Evolutionary conservation across 2,113 vertebrate species (phyloP), one percentile per base, ranked within the genome.

Genomic region (Siphamia tubifer): DNA sequence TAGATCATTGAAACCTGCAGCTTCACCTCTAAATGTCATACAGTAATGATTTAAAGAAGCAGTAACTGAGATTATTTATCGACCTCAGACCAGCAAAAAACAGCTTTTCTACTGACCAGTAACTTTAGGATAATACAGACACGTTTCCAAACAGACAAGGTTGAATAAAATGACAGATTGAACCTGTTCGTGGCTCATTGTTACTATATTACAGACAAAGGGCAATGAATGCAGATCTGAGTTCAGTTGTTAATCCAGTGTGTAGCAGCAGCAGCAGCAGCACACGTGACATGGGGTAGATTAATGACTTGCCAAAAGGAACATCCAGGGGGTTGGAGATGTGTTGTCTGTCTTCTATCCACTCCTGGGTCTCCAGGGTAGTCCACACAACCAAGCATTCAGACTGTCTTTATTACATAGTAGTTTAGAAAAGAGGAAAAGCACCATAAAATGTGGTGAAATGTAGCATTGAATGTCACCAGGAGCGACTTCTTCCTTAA

Each of bases 261-360:
- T 35, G 23, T 34, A 75, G 48, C 61, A 38, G 67, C 78, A 45
- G 68, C 63, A n/a, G n/a, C n/a, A n/a, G n/a, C n/a, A n/a, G n/a
- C n/a, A 11, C 49, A 64, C 44, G 51, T 48, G 43, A 84, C 53
- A 28, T 62, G 67, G 27, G 5, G 20, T 47, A 84, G 88, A 90
- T 83, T 64, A 87, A 90, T 89, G 65, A 53, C 68, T 76, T 85
- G 74, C 86, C 82, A 74, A 63, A 61, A 32, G 49, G 76, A 86
- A 82, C 68, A 74, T 83, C 77, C 62, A 19, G 52, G 67, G 69
- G 66, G 79, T 47, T 77, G 32, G 72, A 71, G 48, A 79, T 47
- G 60, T 55, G 60, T 40, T 74, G 16, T 66, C 73, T 53, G 63
- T 55, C 70, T 81, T 55, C 38, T 67, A 61, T 63, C 56, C 27